Evolutionary conservation across 2,888 invertebrate species (phyloP).

Genomic region (Cataglyphis cursor): DNA sequence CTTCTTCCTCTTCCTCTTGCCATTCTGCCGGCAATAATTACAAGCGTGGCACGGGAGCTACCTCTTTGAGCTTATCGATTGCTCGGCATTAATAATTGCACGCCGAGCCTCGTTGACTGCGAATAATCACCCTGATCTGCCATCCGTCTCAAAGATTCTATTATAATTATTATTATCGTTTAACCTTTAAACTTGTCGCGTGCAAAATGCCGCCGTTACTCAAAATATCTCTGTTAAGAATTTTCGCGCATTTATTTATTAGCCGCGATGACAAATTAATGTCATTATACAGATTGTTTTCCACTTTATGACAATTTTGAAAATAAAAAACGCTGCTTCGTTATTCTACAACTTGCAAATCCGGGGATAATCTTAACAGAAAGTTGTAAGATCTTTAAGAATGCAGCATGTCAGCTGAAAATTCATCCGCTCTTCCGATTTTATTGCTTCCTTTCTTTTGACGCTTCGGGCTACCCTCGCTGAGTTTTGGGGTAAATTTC

Average conservation of each 20-base stretch:
- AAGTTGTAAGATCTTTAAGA: conserved; percentile 63
- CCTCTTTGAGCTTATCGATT: conserved; percentile 86
- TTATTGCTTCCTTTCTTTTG: conserved; percentile 54
- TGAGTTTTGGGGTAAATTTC: conserved; percentile 66
- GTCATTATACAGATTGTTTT: neutral
- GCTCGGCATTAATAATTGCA: conserved; percentile 85
- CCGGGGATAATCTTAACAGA: conserved; percentile 38
- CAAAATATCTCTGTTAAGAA: neutral
- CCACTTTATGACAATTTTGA: conserved; percentile 4
- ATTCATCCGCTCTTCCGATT: conserved; percentile 62
- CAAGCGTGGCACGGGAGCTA: conserved; percentile 79
- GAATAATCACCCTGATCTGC: conserved; percentile 73
- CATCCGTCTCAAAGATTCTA: conserved; percentile 60
- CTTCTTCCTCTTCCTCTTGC: conserved; percentile 70
- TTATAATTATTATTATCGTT: conserved; percentile 47
- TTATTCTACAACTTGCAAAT: conserved; percentile 28
- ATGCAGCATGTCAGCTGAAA: conserved; percentile 62
- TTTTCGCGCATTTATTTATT: neutral
- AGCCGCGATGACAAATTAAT: conserved; percentile 4
- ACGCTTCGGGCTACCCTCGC: conserved; percentile 37
- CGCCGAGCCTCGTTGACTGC: conserved; percentile 70
- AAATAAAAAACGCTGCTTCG: conserved; percentile 23
- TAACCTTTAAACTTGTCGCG: neutral
- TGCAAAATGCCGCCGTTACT: neutral
- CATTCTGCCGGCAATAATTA: conserved; percentile 84